Evolutionary conservation across 2,888 invertebrate species (phyloP), one percentile per base, ranked within the genome.

Genomic region (Sycophila texana): DNA sequence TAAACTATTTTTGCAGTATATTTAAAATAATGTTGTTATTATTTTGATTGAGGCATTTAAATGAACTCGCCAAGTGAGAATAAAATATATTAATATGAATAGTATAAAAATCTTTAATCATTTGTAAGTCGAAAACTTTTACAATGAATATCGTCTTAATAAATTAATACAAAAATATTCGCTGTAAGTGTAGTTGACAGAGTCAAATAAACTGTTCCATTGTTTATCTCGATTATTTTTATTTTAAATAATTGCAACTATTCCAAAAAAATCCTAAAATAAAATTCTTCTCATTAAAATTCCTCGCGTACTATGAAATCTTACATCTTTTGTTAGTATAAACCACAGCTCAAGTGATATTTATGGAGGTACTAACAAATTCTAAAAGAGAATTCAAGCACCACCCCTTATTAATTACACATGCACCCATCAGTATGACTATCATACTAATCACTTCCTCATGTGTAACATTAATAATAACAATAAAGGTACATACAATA

Each of bases 301-400:
- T 76, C 57, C 49, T 73, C 61, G 60, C 7, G 20, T 7, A 39
- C 65, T 49, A 77, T 61, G 66, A 74, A 60, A 39, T 55, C 57
- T 80, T 65, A 68, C 26, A 77, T 73, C 55, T 72, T n/a, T 58
- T 26, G n/a, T 61, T 76, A 73, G 20, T n/a, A 55, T 77, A 49
- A 73, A 76, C 73, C 77, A 77, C 77, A 80, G 61, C 74, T 77
- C 74, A 66, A 80, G 30, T 71, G 66, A 74, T 77, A 72, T 51
- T 30, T 30, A 74, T 51, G 16, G 10, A 71, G 26, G 20, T 55
- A 30, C 22, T 51, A 22, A 51, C 51, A 26, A 74, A 74, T 61
- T 72, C 68, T 4, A 39, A 61, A 74, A 61, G 18, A 70, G 47
- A 77, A 77, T 74, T 76, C 73, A 30, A 60, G 16, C 57, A 49